These are phyloP conservation scores for Theocolax elegans DNA, from an alignment of 1,140 invertebrate species.

Conservation along the genomic window DNA sequence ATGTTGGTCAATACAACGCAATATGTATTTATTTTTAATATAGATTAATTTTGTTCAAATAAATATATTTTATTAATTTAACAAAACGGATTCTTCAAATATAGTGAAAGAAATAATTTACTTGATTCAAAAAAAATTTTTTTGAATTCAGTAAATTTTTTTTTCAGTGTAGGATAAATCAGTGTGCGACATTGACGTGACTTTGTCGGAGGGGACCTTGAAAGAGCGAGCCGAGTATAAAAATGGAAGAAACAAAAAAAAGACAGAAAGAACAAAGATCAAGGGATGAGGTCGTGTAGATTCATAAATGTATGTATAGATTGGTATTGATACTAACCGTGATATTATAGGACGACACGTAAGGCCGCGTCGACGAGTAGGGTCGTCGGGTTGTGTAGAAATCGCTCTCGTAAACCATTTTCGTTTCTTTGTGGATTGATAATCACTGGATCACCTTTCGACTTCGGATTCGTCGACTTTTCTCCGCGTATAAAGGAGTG, in stretches of 20 bases:
- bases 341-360: constrained; percentile 78
- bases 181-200: constrained; percentile 35
- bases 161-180: too few species aligned
- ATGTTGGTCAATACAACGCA: too few species aligned
- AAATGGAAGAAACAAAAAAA: constrained; percentile 23
- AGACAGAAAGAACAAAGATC: constrained; percentile 9
- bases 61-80: too few species aligned
- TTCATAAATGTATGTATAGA: too few species aligned
- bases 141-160: too few species aligned
- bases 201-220: constrained; percentile 26
- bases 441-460: constrained; percentile 28
- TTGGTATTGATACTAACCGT: constrained; percentile 75
- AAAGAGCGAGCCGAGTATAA: constrained; percentile 28
- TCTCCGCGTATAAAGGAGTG: too few species aligned
- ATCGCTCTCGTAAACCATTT: constrained; percentile 91
- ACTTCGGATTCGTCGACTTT: constrained; percentile 22
- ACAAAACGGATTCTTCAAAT: too few species aligned
- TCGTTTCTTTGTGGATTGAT: constrained; percentile 42
- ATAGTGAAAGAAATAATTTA: too few species aligned
- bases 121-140: too few species aligned
- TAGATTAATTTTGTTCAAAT: too few species aligned
- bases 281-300: constrained; percentile 13
- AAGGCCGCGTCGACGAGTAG: constrained; percentile 71
- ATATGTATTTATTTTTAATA: too few species aligned
- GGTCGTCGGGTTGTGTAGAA: constrained; percentile 88